Percentiles rank a stretch among this genome's conserved stretches.
Conservation (phyloP, 2,797 vertebrate genomes). For the Malacoraja senta region DNA sequence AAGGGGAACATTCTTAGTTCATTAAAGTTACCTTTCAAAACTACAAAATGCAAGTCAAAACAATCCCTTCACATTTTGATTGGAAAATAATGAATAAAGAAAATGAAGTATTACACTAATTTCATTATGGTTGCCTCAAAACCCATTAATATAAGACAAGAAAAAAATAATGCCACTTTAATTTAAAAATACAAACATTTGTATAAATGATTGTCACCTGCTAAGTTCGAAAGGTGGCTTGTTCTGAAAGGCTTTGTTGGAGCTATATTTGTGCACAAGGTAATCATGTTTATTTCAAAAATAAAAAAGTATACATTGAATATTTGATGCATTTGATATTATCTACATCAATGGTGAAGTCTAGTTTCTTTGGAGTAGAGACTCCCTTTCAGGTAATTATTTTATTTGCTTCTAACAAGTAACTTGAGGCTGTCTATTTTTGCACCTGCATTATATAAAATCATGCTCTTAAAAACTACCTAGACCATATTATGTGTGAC, state of each 20-base stretch:
- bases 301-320: neutral
- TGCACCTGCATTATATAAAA: neutral
- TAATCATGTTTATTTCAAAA: neutral
- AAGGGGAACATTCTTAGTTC: no score
- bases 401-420: neutral
- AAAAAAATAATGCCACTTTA: conserved; percentile 20
- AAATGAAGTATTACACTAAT: no score
- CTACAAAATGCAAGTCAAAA: no score
- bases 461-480: neutral
- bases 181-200: neutral
- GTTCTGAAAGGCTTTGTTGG: neutral
- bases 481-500: no score
- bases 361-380: neutral
- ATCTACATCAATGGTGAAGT: neutral
- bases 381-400: neutral
- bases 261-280: neutral
- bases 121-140: no score
- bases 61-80: no score
- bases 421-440: neutral
- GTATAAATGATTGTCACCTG: neutral
- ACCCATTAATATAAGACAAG: no score
- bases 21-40: no score
- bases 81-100: no score
- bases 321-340: neutral
- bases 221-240: neutral